Evolutionary conservation across 2,113 vertebrate species (phyloP).

Genomic region (Monopterus albus): DNA sequence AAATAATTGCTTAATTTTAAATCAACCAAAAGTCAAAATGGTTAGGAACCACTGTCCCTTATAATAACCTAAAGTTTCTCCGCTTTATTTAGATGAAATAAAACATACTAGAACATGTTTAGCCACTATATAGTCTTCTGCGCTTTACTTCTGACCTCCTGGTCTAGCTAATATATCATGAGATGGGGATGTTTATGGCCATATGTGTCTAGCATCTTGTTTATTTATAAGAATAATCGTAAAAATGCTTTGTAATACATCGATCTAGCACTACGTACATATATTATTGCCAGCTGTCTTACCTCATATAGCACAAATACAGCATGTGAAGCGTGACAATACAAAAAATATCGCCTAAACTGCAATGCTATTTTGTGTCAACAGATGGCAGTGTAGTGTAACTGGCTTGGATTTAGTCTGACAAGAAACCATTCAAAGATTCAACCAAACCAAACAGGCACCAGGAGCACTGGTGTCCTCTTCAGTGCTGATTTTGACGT

Average conservation of each 20-base stretch:
- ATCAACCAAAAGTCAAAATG: neutral
- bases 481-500: no score
- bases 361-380: slow-evolving; percentile 23
- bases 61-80: neutral
- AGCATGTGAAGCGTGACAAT: slow-evolving; percentile 26
- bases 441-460: no score
- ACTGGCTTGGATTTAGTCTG: no score
- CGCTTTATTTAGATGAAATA: neutral
- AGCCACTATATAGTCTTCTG: no score
- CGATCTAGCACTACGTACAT: neutral
- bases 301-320: no score
- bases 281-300: no score
- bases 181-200: no score
- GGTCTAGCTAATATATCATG: no score
- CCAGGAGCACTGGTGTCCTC: no score
- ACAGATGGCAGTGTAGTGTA: slow-evolving; percentile 48
- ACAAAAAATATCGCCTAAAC: slow-evolving; percentile 1
- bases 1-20: neutral
- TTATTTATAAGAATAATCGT: neutral
- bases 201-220: no score
- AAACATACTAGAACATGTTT: no score
- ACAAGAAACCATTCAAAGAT: neutral
- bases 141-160: no score
- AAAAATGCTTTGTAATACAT: neutral
- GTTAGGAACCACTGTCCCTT: neutral